Percentiles rank a stretch among this genome's conserved stretches.
These are phyloP conservation scores for Amitus sp. DNA, from an alignment of 2,888 invertebrate species.

Conservation along the genomic window DNA sequence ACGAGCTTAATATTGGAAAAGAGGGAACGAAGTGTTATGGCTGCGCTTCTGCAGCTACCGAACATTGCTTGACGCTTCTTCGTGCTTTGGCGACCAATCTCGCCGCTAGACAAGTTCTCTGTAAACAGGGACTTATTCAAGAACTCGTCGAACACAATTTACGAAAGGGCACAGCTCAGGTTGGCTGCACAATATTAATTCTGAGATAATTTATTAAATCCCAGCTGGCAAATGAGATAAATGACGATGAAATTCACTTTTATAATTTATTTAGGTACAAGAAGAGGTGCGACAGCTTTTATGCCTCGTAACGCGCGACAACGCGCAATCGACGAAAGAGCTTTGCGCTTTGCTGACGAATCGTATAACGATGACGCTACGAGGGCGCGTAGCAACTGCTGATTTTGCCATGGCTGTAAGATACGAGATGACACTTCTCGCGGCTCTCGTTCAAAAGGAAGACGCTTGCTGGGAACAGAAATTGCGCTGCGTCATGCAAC, in stretches of 20 bases:
- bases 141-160: constrained; percentile 92
- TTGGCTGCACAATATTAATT: too few relatives aligned
- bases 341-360: constrained; percentile 85
- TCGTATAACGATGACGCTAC: constrained; percentile 83
- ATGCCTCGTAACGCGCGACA: constrained; percentile 89
- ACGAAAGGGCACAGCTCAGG: constrained; percentile 80
- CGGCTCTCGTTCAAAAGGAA: constrained; percentile 89
- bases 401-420: constrained; percentile 82
- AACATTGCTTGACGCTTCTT: constrained; percentile 91
- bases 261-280: too few relatives aligned
- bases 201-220: too few relatives aligned
- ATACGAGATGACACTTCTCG: constrained; percentile 89
- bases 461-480: constrained; percentile 97
- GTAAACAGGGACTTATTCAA: constrained; percentile 86
- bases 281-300: constrained; percentile 90
- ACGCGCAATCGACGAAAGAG: constrained; percentile 82
- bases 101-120: constrained; percentile 79
- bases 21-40: constrained; percentile 77
- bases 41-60: constrained; percentile 89
- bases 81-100: constrained; percentile 87
- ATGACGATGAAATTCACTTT: too few relatives aligned
- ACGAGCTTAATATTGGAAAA: constrained; percentile 22
- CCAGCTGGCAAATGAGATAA: too few relatives aligned
- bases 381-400: constrained; percentile 79
- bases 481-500: constrained; percentile 85